phyloP scores from a whole-genome alignment of 2,797 vertebrate species.

The Hipposideros larvatus region DNA sequence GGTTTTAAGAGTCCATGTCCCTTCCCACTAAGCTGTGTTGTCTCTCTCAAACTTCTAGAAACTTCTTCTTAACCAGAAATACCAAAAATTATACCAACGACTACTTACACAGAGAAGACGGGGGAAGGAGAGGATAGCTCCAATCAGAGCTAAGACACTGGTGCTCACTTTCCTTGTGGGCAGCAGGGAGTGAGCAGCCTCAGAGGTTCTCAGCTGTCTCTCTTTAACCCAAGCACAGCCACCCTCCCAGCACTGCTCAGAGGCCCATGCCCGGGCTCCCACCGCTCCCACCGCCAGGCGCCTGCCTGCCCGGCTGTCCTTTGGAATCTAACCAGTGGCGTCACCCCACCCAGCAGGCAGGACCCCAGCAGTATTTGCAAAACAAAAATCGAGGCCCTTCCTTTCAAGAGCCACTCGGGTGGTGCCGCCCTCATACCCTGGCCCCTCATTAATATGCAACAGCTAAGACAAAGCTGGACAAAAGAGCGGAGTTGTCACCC shows the following conservation, averaged over 20 bases:
- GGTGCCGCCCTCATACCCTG: conserved; percentile 74
- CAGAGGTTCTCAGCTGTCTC: background rate
- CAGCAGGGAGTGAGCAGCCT: background rate
- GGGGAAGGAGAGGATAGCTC: too few species aligned
- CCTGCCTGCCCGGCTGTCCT: conserved; percentile 55
- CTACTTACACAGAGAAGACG: background rate
- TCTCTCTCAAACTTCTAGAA: background rate
- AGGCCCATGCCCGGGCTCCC: background rate
- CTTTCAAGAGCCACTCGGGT: conserved; percentile 77
- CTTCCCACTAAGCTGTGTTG: background rate
- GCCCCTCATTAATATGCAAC: conserved; percentile 85
- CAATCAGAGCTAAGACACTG: background rate
- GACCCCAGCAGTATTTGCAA: conserved; percentile 82
- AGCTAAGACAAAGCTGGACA: conserved; percentile 87
- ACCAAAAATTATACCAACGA: background rate
- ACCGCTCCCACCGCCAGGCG: background rate
- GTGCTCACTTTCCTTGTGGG: background rate
- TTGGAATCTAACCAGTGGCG: conserved; percentile 84
- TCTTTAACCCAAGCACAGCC: background rate
- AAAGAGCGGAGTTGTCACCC: conserved; percentile 74
- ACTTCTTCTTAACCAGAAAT: background rate
- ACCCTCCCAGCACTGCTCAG: conserved; percentile 49
- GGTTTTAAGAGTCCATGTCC: background rate
- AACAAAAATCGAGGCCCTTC: conserved; percentile 83
- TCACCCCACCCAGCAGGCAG: conserved; percentile 79